Percentiles rank a stretch among this genome's conserved stretches.
These are phyloP conservation scores for Lasiurus cinereus DNA, from an alignment of 2,113 vertebrate species.

Conservation along the genomic window DNA sequence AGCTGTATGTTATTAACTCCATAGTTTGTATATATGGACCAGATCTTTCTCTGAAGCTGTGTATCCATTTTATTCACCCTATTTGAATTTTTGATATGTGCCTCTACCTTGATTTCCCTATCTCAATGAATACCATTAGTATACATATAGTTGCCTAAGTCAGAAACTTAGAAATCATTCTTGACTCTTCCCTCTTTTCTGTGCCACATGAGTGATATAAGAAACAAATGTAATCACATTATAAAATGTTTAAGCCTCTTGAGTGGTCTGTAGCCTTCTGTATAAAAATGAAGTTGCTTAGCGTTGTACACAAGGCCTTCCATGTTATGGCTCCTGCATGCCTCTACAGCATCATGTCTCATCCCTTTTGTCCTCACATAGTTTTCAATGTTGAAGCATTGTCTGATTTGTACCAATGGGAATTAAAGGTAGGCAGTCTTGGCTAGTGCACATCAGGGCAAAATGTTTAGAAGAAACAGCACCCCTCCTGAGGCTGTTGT, in stretches of 20 bases:
- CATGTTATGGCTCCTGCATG: background rate
- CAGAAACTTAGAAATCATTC: conserved; percentile 27
- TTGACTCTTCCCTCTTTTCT: background rate
- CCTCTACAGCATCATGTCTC: background rate
- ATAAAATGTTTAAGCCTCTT: background rate
- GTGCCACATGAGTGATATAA: background rate
- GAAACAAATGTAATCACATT: background rate
- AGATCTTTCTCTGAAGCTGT: background rate
- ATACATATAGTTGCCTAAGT: background rate
- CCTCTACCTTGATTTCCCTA: background rate
- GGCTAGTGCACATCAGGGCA: background rate
- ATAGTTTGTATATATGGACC: background rate
- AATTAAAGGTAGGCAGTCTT: conserved; percentile 40
- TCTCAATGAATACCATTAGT: background rate
- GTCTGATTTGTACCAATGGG: background rate
- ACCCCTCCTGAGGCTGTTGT: conserved; percentile 19
- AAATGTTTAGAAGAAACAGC: background rate
- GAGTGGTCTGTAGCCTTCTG: background rate
- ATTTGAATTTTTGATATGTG: background rate
- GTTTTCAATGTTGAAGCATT: conserved; percentile 53
- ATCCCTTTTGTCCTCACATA: background rate
- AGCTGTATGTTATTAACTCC: background rate
- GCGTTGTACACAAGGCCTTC: background rate
- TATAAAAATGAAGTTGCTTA: conserved; percentile 48
- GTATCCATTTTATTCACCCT: background rate